Percentiles rank a stretch among this genome's conserved stretches.
Conservation (phyloP, 2,888 invertebrate species). For the Philhelius pedissequus region DNA sequence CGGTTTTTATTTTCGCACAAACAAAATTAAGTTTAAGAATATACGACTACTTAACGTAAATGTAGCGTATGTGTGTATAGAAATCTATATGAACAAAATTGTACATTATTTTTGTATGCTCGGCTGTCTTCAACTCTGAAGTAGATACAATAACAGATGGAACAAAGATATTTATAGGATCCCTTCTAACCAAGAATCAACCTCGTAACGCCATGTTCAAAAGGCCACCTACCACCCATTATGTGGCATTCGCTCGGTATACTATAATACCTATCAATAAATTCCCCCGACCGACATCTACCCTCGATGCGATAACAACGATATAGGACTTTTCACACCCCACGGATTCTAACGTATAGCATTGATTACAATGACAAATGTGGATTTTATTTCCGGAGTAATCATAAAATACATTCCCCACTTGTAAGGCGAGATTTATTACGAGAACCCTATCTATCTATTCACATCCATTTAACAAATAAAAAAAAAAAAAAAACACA, state of each 20-base stretch:
- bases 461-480: constrained; percentile 32
- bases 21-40: no score
- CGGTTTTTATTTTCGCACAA: no score
- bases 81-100: no score
- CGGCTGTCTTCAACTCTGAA: background rate
- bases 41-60: no score
- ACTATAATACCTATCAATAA: constrained; percentile 22
- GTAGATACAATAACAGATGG: background rate
- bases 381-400: constrained; percentile 63
- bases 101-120: background rate
- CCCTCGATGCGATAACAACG: constrained; percentile 27
- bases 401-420: constrained; percentile 48
- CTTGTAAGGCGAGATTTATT: constrained; percentile 61
- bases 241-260: background rate
- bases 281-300: constrained; percentile 40
- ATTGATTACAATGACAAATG: constrained; percentile 66
- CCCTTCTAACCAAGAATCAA: background rate
- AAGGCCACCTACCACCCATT: background rate
- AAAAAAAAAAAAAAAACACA: background rate
- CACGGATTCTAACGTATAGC: constrained; percentile 11
- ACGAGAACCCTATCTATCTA: constrained; percentile 54
- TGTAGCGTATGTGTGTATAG: no score
- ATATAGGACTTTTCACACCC: constrained; percentile 36
- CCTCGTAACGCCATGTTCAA: background rate
- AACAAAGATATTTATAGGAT: background rate